These are phyloP conservation scores for Meriones psammophilus DNA, from an alignment of 2,797 vertebrate genomes.

Conservation along the genomic window DNA sequence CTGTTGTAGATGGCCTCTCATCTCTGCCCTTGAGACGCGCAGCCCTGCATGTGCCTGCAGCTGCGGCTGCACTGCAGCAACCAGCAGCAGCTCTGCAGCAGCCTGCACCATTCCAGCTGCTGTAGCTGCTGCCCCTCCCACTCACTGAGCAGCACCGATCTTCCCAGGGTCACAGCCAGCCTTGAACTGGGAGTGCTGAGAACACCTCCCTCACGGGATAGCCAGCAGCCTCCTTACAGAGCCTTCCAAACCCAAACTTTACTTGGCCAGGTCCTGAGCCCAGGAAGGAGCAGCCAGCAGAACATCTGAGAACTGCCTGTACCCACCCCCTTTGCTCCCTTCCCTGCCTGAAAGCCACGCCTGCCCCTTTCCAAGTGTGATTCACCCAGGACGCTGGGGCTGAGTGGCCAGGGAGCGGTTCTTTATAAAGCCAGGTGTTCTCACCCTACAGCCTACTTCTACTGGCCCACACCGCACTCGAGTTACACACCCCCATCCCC, in stretches of 20 bases:
- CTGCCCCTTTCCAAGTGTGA: background rate
- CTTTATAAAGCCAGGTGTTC: background rate
- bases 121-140: background rate
- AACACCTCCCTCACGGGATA: background rate
- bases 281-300: background rate
- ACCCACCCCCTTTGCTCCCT: background rate
- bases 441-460: background rate
- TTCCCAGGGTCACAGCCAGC: background rate
- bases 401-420: background rate
- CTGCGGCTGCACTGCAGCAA: constrained; percentile 48
- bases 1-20: background rate
- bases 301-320: background rate
- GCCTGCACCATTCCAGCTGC: background rate
- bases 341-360: background rate
- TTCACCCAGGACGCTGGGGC: background rate
- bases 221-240: background rate
- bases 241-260: background rate
- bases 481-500: constrained; percentile 66
- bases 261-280: background rate
- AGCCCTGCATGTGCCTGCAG: background rate
- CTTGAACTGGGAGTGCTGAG: background rate
- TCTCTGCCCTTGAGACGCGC: constrained; percentile 40
- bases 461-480: constrained; percentile 58
- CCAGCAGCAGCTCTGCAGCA: background rate
- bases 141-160: accelerated